Percentiles rank a stretch among this genome's conserved stretches.
phyloP scores from a whole-genome alignment of 2,113 vertebrate genomes.

The Neolamprologus kungweensis region DNA sequence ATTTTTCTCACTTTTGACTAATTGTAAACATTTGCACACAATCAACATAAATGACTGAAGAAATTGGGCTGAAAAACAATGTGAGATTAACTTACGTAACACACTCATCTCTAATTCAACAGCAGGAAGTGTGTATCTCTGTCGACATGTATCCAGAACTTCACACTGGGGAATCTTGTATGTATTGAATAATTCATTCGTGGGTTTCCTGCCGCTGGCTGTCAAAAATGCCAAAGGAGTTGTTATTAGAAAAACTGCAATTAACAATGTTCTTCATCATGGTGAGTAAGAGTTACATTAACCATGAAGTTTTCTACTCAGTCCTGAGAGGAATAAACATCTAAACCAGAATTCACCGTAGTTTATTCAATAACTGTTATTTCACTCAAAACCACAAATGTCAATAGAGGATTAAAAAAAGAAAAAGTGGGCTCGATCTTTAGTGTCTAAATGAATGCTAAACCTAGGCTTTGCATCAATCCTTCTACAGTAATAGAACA shows the following conservation, averaged over 20 bases:
- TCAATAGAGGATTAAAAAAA: background rate
- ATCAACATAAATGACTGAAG: background rate
- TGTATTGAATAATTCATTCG: background rate
- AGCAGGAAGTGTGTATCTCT: background rate
- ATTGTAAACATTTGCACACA: background rate
- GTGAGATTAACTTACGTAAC: constrained; percentile 3
- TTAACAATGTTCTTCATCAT: background rate
- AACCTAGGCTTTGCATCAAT: background rate
- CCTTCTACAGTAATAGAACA: background rate
- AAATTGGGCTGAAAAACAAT: background rate
- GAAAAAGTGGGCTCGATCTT: rapidly evolving
- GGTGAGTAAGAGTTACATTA: background rate
- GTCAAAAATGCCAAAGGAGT: background rate
- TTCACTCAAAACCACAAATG: background rate
- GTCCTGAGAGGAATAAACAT: background rate
- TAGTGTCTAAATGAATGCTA: background rate
- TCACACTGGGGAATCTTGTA: background rate
- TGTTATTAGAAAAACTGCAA: background rate
- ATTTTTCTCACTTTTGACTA: rapidly evolving
- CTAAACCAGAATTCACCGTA: background rate
- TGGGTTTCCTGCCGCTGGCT: background rate
- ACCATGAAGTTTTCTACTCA: background rate
- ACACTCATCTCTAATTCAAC: constrained; percentile 10
- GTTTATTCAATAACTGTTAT: background rate
- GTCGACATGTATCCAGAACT: background rate